phyloP scores from a whole-genome alignment of 2,888 invertebrate species.

The Rhagophthalmus giganteus region DNA sequence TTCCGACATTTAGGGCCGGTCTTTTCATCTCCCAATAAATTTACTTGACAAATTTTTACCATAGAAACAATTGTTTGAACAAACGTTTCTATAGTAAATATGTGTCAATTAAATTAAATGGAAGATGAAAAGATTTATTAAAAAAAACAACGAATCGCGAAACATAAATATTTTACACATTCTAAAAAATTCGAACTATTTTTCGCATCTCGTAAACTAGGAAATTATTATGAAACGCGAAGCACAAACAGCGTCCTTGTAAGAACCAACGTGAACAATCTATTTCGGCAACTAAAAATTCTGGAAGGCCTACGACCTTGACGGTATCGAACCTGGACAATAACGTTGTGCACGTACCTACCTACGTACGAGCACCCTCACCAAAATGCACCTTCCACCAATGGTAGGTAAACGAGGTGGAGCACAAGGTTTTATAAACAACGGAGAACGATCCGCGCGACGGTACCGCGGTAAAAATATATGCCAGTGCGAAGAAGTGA shows the following conservation, averaged over 20 bases:
- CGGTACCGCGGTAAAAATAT: slow-evolving; percentile 67
- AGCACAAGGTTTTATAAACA: slow-evolving; percentile 69
- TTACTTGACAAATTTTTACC: too few relatives aligned
- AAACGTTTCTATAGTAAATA: too few relatives aligned
- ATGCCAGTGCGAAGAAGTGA: slow-evolving; percentile 55
- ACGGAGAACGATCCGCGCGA: slow-evolving; percentile 63
- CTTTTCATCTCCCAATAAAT: too few relatives aligned
- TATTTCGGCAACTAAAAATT: slow-evolving; percentile 30
- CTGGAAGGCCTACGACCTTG: slow-evolving; percentile 41
- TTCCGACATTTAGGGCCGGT: too few relatives aligned
- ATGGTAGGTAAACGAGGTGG: slow-evolving; percentile 49
- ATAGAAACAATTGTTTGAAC: too few relatives aligned
- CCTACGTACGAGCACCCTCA: slow-evolving; percentile 32
- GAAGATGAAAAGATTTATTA: too few relatives aligned
- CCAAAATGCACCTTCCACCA: slow-evolving; percentile 33
- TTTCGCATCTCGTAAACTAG: slow-evolving; percentile 1
- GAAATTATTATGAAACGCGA: not conserved
- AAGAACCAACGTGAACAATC: slow-evolving; percentile 9
- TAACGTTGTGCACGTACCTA: slow-evolving; percentile 16
- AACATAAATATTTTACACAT: too few relatives aligned
- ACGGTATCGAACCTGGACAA: slow-evolving; percentile 26
- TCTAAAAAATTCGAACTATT: too few relatives aligned
- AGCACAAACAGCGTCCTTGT: slow-evolving; percentile 24
- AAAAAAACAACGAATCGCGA: too few relatives aligned
- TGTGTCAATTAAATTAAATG: too few relatives aligned